Conservation (phyloP, 2,888 invertebrate species). For the Ceramica pisi region DNA sequence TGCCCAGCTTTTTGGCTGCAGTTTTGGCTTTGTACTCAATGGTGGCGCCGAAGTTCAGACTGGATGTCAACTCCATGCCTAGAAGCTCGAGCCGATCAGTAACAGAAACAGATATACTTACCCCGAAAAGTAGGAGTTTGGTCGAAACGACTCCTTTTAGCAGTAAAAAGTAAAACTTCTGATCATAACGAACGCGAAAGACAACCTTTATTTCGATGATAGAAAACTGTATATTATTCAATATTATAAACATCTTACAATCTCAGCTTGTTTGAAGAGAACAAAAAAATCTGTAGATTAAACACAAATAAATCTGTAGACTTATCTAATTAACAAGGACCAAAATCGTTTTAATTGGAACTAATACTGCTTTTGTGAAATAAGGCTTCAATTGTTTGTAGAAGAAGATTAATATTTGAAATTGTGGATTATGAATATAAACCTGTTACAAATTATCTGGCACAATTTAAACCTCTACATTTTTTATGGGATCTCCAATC, state of each 20-base stretch:
- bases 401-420: slow-evolving; percentile 8
- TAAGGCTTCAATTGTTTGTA: slow-evolving; percentile 10
- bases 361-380: not conserved
- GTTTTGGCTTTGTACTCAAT: too few relatives aligned
- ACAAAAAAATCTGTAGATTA: slow-evolving; percentile 13
- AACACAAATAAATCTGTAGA: not conserved
- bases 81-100: too few relatives aligned
- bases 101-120: too few relatives aligned
- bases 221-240: slow-evolving; percentile 3
- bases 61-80: too few relatives aligned
- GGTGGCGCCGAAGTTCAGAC: too few relatives aligned
- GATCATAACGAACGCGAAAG: too few relatives aligned
- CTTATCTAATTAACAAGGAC: slow-evolving; percentile 13
- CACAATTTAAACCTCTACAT: not conserved
- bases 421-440: slow-evolving; percentile 3
- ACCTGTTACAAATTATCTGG: not conserved
- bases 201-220: not conserved
- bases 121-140: too few relatives aligned
- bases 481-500: not conserved
- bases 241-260: slow-evolving; percentile 1
- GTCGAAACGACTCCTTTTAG: too few relatives aligned
- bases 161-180: too few relatives aligned
- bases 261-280: slow-evolving; percentile 2
- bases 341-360: slow-evolving; percentile 29
- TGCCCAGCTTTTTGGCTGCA: too few relatives aligned